A percentile compares a stretch with the other conserved stretches of the same genome.
Conservation (phyloP, 2,113 vertebrate genomes). For the Macaca mulatta region DNA sequence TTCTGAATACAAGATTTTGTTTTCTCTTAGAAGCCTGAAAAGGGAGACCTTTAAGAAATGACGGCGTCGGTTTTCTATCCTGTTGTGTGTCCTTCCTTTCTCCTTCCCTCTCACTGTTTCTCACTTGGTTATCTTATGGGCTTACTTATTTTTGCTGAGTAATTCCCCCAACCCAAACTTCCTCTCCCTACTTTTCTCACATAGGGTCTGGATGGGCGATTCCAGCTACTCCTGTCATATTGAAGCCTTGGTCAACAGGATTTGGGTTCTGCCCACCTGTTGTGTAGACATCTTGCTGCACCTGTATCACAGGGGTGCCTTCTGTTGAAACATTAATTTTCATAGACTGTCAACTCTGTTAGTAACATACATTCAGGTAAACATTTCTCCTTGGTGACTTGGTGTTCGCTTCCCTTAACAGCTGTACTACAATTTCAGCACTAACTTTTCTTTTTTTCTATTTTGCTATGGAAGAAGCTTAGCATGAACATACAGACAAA, state of each 20-base stretch:
- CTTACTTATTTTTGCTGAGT: background rate
- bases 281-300: background rate
- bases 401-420: background rate
- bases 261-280: slow-evolving; percentile 26
- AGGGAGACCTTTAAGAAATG: background rate
- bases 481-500: background rate
- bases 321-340: background rate
- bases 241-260: background rate
- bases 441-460: background rate
- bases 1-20: background rate
- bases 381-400: background rate
- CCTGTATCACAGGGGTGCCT: background rate
- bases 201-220: background rate
- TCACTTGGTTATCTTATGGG: background rate
- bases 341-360: background rate
- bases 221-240: background rate
- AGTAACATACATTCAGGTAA: background rate
- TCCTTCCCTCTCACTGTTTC: background rate
- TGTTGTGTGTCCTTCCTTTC: background rate
- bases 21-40: background rate
- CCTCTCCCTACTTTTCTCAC: background rate
- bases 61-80: background rate
- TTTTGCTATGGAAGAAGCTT: background rate
- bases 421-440: background rate
- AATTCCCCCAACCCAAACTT: background rate